Evolutionary conservation across 2,797 vertebrate genomes (phyloP).

Genomic region (Sebastes cheni): DNA sequence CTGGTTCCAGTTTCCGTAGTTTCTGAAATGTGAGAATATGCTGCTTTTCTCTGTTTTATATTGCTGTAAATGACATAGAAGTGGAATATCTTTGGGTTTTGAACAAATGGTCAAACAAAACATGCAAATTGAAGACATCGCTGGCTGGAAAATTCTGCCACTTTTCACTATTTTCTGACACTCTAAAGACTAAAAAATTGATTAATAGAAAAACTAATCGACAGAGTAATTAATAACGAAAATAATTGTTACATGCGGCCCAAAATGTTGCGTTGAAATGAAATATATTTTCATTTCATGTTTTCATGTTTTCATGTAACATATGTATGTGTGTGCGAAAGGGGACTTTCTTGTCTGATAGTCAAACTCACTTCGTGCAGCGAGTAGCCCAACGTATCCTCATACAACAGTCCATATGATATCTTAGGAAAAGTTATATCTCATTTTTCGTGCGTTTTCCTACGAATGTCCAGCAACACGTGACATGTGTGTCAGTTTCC

Average conservation of each 20-base stretch:
- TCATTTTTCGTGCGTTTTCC: fast-evolving
- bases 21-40: neutral
- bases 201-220: neutral
- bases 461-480: too few species aligned
- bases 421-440: too few species aligned
- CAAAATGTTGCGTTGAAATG: neutral
- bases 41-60: neutral
- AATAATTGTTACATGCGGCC: neutral
- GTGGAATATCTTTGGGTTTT: neutral
- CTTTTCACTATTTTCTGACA: neutral
- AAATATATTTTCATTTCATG: neutral
- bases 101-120: neutral
- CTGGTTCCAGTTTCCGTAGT: neutral
- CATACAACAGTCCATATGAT: too few species aligned
- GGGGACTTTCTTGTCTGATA: too few species aligned
- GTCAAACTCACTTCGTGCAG: too few species aligned
- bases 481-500: too few species aligned
- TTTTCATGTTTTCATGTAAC: neutral
- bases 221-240: neutral
- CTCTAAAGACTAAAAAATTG: neutral
- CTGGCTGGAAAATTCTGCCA: neutral
- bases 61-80: neutral
- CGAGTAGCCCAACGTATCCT: too few species aligned
- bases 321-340: neutral
- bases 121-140: neutral